Evolutionary conservation across 2,797 vertebrate species (phyloP).

Genomic region (Pipistrellus kuhlii): DNA sequence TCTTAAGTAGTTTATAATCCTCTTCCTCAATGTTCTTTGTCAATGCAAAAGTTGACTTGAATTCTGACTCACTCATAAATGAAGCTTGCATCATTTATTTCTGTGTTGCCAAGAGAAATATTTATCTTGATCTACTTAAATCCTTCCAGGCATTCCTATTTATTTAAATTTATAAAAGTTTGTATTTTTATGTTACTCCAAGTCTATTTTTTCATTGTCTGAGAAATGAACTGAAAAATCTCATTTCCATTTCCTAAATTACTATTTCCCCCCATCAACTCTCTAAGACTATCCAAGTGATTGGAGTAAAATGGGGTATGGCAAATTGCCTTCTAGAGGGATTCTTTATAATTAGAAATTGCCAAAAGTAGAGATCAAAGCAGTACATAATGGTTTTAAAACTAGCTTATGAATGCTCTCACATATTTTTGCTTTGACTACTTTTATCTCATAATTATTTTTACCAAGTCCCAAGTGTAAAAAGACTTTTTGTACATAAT

Average conservation of each 20-base stretch:
- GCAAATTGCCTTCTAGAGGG: constrained; percentile 28
- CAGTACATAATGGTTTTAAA: constrained; percentile 14
- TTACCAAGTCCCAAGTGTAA: constrained; percentile 49
- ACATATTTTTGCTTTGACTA: constrained; percentile 44
- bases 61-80: constrained; percentile 49
- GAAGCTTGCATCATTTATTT: constrained; percentile 37
- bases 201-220: constrained; percentile 56
- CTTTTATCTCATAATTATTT: constrained; percentile 62
- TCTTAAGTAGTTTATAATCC: constrained; percentile 35
- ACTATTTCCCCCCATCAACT: constrained; percentile 23
- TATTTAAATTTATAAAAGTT: constrained; percentile 48
- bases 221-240: constrained; percentile 58
- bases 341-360: constrained; percentile 54
- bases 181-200: constrained; percentile 53
- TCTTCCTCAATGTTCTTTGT: constrained; percentile 48
- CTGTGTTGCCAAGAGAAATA: constrained; percentile 27
- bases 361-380: constrained; percentile 51
- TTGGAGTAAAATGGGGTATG: constrained; percentile 45
- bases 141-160: constrained; percentile 32
- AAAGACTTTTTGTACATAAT: constrained; percentile 15
- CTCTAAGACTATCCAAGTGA: constrained; percentile 18
- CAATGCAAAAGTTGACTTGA: constrained; percentile 57
- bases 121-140: constrained; percentile 54
- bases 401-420: neutral
- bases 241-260: constrained; percentile 57